phyloP scores from a whole-genome alignment of 2,113 vertebrate species.

The Caloenas nicobarica region DNA sequence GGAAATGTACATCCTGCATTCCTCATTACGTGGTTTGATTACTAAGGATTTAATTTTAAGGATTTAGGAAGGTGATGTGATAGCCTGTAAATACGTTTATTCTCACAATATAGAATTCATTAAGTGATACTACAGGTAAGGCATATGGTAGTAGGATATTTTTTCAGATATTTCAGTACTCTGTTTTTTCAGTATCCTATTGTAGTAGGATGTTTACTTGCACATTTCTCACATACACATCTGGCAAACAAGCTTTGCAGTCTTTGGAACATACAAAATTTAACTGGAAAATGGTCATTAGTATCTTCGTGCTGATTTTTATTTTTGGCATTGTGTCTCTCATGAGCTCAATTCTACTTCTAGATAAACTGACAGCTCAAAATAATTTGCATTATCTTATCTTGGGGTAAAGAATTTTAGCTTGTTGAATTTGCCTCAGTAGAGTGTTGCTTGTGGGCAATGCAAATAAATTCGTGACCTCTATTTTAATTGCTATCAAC shows the following conservation, averaged over 20 bases:
- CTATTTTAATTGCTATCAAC: constrained; percentile 28
- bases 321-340: background rate
- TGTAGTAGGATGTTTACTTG: background rate
- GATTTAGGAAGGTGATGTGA: background rate
- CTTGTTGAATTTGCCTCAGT: background rate
- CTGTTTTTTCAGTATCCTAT: background rate
- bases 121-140: background rate
- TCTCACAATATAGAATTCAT: background rate
- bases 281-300: background rate
- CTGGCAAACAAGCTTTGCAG: background rate
- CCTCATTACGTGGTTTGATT: background rate
- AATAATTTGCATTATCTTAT: background rate
- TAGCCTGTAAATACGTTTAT: background rate
- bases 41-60: background rate
- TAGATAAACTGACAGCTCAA: background rate
- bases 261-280: background rate
- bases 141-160: background rate
- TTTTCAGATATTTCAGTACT: background rate
- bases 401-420: background rate
- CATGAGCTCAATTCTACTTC: background rate
- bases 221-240: background rate
- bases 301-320: background rate
- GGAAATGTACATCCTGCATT: background rate
- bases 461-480: background rate
- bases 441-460: background rate